These are phyloP conservation scores for Glossophaga mutica DNA, from an alignment of 2,797 vertebrate species.

Conservation along the genomic window DNA sequence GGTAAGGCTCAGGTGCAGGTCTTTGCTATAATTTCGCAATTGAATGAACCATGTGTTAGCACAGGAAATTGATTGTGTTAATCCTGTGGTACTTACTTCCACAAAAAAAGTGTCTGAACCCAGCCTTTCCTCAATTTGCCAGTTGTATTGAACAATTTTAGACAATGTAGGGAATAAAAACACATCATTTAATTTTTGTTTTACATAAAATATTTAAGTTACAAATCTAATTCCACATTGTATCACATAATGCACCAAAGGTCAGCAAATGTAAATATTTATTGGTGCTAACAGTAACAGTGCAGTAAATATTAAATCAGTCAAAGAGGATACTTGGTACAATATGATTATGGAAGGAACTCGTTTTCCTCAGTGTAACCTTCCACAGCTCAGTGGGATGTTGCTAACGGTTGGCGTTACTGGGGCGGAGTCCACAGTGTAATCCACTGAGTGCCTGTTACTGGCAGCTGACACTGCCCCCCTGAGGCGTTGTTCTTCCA, in stretches of 20 bases:
- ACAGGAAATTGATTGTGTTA: not conserved
- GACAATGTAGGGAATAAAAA: not conserved
- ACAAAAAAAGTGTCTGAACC: not conserved
- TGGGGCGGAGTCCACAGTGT: not conserved
- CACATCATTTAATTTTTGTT: not conserved
- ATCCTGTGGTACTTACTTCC: not conserved
- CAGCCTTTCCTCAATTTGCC: not conserved
- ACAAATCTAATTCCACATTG: not conserved
- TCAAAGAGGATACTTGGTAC: not conserved
- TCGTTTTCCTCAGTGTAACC: not conserved
- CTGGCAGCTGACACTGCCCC: not conserved
- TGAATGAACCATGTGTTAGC: not conserved
- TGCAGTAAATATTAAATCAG: not conserved
- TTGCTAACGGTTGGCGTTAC: not conserved
- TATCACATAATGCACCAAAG: not conserved
- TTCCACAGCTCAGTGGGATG: not conserved
- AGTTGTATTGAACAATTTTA: not conserved
- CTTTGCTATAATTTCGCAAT: not conserved
- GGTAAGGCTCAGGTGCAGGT: not conserved
- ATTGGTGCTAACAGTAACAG: not conserved
- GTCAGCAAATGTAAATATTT: not conserved
- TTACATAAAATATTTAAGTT: not conserved
- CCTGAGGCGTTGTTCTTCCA: not conserved
- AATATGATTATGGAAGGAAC: not conserved
- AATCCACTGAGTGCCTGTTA: not conserved